Evolutionary conservation across 2,888 invertebrate genomes (phyloP).

Genomic region (Phengaris alcon): DNA sequence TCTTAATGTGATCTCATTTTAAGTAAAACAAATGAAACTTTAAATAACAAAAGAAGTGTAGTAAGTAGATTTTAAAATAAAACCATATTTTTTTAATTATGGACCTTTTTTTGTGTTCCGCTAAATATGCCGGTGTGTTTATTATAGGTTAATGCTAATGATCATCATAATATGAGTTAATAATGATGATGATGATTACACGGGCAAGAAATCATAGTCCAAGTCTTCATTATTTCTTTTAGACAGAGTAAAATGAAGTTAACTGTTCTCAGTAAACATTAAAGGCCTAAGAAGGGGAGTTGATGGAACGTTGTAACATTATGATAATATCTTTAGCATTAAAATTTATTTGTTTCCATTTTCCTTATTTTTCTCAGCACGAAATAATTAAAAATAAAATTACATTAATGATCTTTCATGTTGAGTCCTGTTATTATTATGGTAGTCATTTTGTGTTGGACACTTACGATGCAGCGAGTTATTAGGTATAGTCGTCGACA

Average conservation of each 20-base stretch:
- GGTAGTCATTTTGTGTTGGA: not conserved
- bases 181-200: no score
- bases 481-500: no score
- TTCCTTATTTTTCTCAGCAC: constrained; percentile 1
- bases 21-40: no score
- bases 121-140: no score
- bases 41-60: no score
- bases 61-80: no score
- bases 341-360: constrained; percentile 14
- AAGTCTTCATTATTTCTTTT: not conserved
- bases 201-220: not conserved
- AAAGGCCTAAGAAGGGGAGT: not conserved
- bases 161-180: no score
- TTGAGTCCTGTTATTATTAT: not conserved
- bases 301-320: not conserved
- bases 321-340: constrained; percentile 5
- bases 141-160: no score
- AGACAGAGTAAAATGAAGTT: not conserved
- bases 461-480: not conserved
- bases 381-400: constrained; percentile 4
- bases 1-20: no score
- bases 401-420: not conserved
- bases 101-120: no score
- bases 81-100: no score
- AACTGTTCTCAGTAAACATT: not conserved